Base-by-base conservation (phyloP, 2,888 invertebrate genomes). In the Phaedon cochleariae region DNA sequence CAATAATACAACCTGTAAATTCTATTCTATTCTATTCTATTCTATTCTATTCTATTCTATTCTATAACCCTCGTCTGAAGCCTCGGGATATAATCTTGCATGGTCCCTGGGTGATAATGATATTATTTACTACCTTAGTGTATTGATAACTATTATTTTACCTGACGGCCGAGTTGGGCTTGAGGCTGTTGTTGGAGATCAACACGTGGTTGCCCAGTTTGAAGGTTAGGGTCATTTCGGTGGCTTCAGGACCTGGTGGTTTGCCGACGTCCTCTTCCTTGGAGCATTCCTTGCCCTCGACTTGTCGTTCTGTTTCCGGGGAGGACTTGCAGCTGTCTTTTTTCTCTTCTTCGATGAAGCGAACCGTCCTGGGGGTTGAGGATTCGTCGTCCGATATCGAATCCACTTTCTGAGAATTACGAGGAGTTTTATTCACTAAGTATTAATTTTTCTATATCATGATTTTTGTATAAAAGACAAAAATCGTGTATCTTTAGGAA, bases 141-240 rank as follows among this genome's bases (percentile, higher is more conserved):
- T n/a, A n/a, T n/a, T n/a, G n/a, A n/a, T n/a, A n/a, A n/a, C n/a
- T n/a, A n/a, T n/a, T n/a, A n/a, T n/a, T n/a, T n/a, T n/a, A n/a
- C n/a, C 94, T 87, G 6, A 94, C 92, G 2, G 95, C 95, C 0
- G 94, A 94, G 81, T 93, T 94, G 5, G 93, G 88, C 71, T 87
- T 87, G 46, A 87, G 76, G 72, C 87, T 87, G 75, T 88, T 88
- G 76, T 88, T 87, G 15, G 85, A 85, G 48, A 86, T 85, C 54
- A 87, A 78, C 15, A 87, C 84, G 65, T 86, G 86, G 72, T 85
- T 86, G 31, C 87, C 87, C 26, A 88, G 80, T 75, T 87, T 87
- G 76, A 88, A 87, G 5, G 87, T 86, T 34, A 88, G 77, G 68
- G 85, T 86, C 79, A 87, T 83, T 74, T 87, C 87, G 17, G 85